Percentiles rank a stretch among this genome's conserved stretches.
Conservation (phyloP, 2,113 vertebrate species). For the Aphyosemion australe region DNA sequence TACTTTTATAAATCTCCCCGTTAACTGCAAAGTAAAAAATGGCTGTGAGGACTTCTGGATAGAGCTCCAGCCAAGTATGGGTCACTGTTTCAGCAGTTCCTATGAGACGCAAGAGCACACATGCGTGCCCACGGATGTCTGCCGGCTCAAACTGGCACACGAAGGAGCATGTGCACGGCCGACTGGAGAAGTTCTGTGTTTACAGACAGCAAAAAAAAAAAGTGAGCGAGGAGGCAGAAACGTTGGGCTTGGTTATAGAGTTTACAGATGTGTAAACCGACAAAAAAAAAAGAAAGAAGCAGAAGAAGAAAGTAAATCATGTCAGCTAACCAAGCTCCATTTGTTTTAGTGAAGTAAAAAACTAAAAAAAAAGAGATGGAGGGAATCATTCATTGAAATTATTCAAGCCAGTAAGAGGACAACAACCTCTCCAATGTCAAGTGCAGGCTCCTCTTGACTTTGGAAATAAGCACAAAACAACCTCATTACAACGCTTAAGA, state of each 20-base stretch:
- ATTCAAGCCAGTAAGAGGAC: not conserved
- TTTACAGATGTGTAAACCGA: conserved; percentile 30
- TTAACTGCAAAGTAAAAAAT: conserved; percentile 35
- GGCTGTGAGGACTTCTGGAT: conserved; percentile 21
- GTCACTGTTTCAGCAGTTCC: conserved; percentile 31
- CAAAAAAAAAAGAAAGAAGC: no score
- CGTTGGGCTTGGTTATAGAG: conserved; percentile 46
- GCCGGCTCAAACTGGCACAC: conserved; percentile 16
- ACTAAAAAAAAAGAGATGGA: not conserved
- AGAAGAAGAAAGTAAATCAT: conserved; percentile 10
- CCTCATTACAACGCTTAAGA: not conserved
- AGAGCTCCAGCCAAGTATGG: conserved; percentile 15
- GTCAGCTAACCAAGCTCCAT: conserved; percentile 5
- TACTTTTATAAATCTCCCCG: not conserved
- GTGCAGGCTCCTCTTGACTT: not conserved
- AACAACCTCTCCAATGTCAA: not conserved
- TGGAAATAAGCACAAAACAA: conserved; percentile 7
- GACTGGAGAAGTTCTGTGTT: conserved; percentile 53
- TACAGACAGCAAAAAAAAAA: conserved; percentile 60
- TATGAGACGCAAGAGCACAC: conserved; percentile 21
- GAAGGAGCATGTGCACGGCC: conserved; percentile 11
- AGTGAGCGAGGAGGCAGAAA: conserved; percentile 54
- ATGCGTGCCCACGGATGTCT: conserved; percentile 22
- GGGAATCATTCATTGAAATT: not conserved
- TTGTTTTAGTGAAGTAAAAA: no score